Conservation (phyloP, 2,888 invertebrate genomes). For the Rhagium mordax region DNA sequence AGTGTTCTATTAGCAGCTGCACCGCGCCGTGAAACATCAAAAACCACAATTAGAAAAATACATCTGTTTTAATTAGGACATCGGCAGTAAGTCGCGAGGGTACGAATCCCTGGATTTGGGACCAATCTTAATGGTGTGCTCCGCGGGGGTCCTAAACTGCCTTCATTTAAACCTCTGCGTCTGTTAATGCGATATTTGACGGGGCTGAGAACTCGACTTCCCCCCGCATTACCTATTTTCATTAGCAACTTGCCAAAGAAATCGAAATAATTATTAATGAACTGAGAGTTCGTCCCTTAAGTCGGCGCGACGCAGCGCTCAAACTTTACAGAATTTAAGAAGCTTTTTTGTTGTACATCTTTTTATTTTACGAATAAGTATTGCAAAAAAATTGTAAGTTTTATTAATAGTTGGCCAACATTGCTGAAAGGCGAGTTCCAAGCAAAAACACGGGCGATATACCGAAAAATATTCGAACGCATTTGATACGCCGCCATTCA, state of each 20-base stretch:
- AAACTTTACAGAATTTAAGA: no score
- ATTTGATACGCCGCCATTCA: background rate
- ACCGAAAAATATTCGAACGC: no score
- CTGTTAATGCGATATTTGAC: conserved; percentile 35
- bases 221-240: conserved; percentile 11
- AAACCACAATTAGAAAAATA: conserved; percentile 63
- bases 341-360: no score
- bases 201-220: conserved; percentile 1
- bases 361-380: no score
- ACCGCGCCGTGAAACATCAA: conserved; percentile 32
- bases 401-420: no score
- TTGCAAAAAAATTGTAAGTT: no score
- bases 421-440: no score
- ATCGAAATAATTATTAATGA: conserved; percentile 27
- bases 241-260: conserved; percentile 21
- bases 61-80: conserved; percentile 68
- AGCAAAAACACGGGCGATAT: no score
- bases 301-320: no score
- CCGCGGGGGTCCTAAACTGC: conserved; percentile 58
- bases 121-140: conserved; percentile 48
- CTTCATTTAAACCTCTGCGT: conserved; percentile 61
- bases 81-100: conserved; percentile 62
- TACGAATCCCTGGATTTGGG: conserved; percentile 49
- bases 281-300: background rate
- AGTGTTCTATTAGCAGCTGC: conserved; percentile 51